Conservation (phyloP, 1,140 invertebrate genomes). For the Drosophila bifasciata region DNA sequence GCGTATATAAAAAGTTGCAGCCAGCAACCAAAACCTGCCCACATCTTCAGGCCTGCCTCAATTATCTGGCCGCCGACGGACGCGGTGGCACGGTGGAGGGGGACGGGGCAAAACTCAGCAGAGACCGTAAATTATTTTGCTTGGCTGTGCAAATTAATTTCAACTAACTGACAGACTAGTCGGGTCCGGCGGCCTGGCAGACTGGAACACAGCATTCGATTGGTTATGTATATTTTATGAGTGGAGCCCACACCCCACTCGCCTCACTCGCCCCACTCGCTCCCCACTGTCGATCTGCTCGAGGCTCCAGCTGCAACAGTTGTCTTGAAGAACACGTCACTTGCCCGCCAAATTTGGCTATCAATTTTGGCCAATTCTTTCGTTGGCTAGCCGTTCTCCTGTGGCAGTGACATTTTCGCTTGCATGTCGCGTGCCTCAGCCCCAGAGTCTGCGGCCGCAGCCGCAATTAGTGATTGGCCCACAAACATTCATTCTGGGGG, state of each 20-base stretch:
- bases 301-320: not conserved
- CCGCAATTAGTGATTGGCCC: constrained; percentile 54
- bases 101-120: constrained; percentile 4
- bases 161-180: constrained; percentile 59
- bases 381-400: constrained; percentile 45
- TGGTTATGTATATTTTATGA: constrained; percentile 57
- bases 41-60: constrained; percentile 47
- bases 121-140: constrained; percentile 69
- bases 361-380: constrained; percentile 56
- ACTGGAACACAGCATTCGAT: constrained; percentile 24
- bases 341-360: constrained; percentile 65
- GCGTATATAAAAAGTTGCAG: constrained; percentile 48
- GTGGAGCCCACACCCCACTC: not conserved
- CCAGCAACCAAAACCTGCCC: constrained; percentile 53
- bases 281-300: no score
- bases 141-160: constrained; percentile 75
- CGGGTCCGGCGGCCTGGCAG: constrained; percentile 20
- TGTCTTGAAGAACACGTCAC: constrained; percentile 46
- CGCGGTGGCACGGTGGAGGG: not conserved
- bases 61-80: constrained; percentile 9
- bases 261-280: no score
- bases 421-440: constrained; percentile 52
- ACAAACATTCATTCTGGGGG: not conserved
- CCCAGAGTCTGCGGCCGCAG: not conserved
- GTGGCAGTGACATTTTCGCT: constrained; percentile 66